Percentiles rank a stretch among this genome's conserved stretches.
These are phyloP conservation scores for Leptogaster cylindrica DNA, from an alignment of 2,888 invertebrate genomes.

Conservation along the genomic window DNA sequence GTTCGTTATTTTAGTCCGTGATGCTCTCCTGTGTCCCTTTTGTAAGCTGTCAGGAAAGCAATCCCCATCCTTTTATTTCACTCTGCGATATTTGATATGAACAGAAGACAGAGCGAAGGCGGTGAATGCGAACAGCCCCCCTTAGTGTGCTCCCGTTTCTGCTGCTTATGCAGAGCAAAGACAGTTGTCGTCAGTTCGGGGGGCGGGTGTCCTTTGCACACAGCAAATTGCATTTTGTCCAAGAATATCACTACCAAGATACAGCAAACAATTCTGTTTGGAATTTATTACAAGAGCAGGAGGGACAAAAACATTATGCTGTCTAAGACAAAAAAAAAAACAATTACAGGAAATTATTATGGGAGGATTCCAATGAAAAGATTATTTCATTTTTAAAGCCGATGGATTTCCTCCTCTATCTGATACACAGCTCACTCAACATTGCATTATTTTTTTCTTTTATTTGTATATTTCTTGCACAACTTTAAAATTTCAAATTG, in stretches of 20 bases:
- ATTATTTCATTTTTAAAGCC: slow-evolving; percentile 21
- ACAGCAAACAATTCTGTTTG: slow-evolving; percentile 36
- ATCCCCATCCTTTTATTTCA: slow-evolving; percentile 31
- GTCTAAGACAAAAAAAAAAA: neutral
- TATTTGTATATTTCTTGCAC: too few species aligned
- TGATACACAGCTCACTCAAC: too few species aligned
- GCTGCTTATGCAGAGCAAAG: too few species aligned
- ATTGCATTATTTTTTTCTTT: too few species aligned
- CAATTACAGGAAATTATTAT: slow-evolving; percentile 21
- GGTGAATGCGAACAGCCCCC: neutral
- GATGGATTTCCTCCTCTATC: neutral
- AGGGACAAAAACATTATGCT: neutral
- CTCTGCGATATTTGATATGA: slow-evolving; percentile 16
- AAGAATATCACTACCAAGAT: slow-evolving; percentile 24
- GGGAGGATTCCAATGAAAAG: slow-evolving; percentile 21
- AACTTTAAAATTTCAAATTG: slow-evolving; percentile 22
- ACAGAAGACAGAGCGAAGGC: neutral
- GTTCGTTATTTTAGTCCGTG: slow-evolving; percentile 22
- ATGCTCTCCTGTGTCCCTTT: slow-evolving; percentile 8
- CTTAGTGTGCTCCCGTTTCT: too few species aligned
- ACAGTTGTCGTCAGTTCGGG: neutral
- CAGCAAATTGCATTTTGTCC: slow-evolving; percentile 32
- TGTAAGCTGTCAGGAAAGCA: slow-evolving; percentile 22
- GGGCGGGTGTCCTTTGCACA: neutral
- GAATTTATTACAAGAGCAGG: slow-evolving; percentile 7